Base-by-base conservation (phyloP, 1,140 invertebrate genomes). In the Vollenhovia emeryi region DNA sequence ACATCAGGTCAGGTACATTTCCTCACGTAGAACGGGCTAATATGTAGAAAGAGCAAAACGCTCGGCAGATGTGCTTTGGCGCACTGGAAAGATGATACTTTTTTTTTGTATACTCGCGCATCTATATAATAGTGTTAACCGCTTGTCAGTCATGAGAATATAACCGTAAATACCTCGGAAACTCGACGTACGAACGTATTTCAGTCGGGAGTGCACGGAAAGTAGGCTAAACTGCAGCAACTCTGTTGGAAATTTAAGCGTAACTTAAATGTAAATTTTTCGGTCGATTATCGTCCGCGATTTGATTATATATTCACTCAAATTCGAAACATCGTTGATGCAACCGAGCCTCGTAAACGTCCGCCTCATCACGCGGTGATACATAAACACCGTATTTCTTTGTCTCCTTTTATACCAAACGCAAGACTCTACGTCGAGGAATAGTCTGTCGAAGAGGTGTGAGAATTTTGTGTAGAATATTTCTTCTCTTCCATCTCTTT, bases 1-100 rank as follows among this genome's bases (percentile, higher is more conserved):
- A 85, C 71, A 85, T 71, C 74, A 71, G 74, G 27, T 84, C 84
- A 78, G 82, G 64, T 71, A 85, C 62, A 76, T 52, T 76, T 78
- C 59, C 69, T 85, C 78, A 59, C 50, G 66, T 30, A 73, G 36
- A 59, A 80, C 24, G 78, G 78, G 30, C 66, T 82, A 86, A 89
- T 87, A 86, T 84, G 83, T 89, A 89, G 87, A 80, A 89, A 88
- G 87, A 88, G 71, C 64, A 59, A 89, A 86, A 86, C 87, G 88
- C 88, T 88, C 85, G 88, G 87, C 87, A 86, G 85, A 89, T 87
- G 87, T 87, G 88, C 86, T 74, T 86, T 85, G 66, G 48, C 75
- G 86, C 69, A 75, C 82, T 59, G 78, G 55, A n/a, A 74, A 18
- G 45, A 30, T 48, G 18, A 43, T 57, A n/a, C 11, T 30, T 73